Percentiles rank a stretch among this genome's conserved stretches.
phyloP scores from a whole-genome alignment of 2,797 vertebrate genomes.

The Malacoctenus gilli region DNA sequence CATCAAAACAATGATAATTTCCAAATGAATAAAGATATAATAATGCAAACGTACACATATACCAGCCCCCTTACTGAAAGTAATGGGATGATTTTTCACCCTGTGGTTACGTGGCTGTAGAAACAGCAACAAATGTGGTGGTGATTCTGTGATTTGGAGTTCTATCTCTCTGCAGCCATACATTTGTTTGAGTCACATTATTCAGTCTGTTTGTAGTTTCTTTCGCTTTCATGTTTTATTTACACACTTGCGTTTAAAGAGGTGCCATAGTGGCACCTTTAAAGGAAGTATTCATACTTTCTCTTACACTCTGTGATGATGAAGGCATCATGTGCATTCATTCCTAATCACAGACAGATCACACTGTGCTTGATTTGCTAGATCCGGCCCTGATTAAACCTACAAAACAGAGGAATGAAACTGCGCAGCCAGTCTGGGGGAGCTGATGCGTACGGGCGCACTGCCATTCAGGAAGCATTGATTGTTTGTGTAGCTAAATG shows the following conservation, averaged over 20 bases:
- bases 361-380: neutral
- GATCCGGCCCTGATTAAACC: constrained; percentile 2
- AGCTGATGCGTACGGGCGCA: neutral
- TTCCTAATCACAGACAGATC: neutral
- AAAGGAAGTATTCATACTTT: neutral
- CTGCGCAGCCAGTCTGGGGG: neutral
- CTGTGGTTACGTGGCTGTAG: neutral
- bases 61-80: too few species aligned
- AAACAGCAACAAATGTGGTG: neutral
- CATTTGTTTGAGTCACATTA: neutral
- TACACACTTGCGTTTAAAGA: neutral
- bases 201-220: neutral
- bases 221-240: constrained; percentile 3
- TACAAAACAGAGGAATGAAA: neutral
- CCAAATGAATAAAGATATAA: too few species aligned
- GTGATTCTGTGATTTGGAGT: neutral
- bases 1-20: too few species aligned
- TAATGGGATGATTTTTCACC: too few species aligned
- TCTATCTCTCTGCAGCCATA: constrained; percentile 1
- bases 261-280: neutral
- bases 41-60: too few species aligned
- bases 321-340: neutral
- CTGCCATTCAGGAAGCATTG: constrained; percentile 3
- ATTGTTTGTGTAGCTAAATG: constrained; percentile 4
- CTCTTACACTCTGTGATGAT: neutral